phyloP scores from a whole-genome alignment of 1,140 invertebrate genomes.

The Cydia amplana region DNA sequence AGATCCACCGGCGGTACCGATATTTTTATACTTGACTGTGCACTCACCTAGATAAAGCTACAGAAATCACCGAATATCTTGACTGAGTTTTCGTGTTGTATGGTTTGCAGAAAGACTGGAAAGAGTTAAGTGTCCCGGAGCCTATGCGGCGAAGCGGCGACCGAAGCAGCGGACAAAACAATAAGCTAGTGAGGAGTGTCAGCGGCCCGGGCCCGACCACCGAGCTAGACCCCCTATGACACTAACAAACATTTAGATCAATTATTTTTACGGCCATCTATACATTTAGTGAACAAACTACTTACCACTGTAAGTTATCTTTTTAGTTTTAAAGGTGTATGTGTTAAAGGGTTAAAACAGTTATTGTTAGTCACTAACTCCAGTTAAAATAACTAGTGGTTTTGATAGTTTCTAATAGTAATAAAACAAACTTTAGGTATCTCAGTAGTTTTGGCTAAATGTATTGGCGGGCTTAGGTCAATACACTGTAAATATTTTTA shows the following conservation, averaged over 20 bases:
- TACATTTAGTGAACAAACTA: background rate
- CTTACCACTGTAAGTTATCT: too few species aligned
- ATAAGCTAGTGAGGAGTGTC: background rate
- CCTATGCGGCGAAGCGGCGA: slow-evolving; percentile 43
- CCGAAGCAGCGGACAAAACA: slow-evolving; percentile 1
- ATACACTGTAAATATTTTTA: background rate
- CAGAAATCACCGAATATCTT: background rate
- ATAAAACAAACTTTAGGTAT: background rate
- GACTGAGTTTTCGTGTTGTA: slow-evolving; percentile 28
- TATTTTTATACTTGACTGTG: too few species aligned
- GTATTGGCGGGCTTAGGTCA: background rate
- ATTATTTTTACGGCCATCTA: background rate
- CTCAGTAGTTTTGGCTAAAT: background rate
- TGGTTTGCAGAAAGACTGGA: slow-evolving; percentile 69
- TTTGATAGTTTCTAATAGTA: background rate
- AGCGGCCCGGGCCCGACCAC: background rate
- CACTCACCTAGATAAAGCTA: too few species aligned
- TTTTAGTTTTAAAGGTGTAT: too few species aligned
- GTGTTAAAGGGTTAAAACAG: background rate
- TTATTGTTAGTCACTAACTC: background rate
- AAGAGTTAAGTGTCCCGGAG: slow-evolving; percentile 66
- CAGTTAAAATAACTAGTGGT: background rate
- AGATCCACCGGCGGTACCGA: too few species aligned
- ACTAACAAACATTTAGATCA: background rate
- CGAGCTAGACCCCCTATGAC: background rate